phyloP scores from a whole-genome alignment of 2,888 invertebrate genomes.

The Colostygia pectinataria region DNA sequence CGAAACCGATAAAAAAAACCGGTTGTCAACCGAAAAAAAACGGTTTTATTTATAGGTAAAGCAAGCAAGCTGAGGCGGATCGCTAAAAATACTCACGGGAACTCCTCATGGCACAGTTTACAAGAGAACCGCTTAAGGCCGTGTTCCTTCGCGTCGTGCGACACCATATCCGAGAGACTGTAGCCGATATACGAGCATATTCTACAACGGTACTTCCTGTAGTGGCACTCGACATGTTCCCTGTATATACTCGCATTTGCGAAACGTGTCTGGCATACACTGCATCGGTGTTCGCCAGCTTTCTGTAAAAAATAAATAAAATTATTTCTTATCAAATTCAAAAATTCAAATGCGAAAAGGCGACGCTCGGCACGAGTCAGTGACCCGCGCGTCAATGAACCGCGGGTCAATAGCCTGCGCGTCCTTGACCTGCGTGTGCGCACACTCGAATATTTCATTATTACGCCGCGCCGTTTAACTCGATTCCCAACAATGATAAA shows the following conservation, averaged over 20 bases:
- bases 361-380: too few relatives aligned
- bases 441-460: too few relatives aligned
- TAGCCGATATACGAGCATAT: constrained; percentile 9
- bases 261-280: constrained; percentile 15
- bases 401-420: too few relatives aligned
- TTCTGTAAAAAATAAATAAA: constrained; percentile 1
- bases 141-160: constrained; percentile 15
- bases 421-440: too few relatives aligned
- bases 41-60: too few relatives aligned
- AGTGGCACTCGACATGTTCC: constrained; percentile 15
- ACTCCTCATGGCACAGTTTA: constrained; percentile 15
- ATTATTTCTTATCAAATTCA: neutral
- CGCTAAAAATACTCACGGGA: constrained; percentile 21
- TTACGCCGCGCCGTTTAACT: too few relatives aligned
- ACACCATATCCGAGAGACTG: constrained; percentile 10
- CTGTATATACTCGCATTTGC: neutral
- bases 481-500: too few relatives aligned
- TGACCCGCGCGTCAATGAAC: too few relatives aligned
- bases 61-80: too few relatives aligned
- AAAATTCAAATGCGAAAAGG: too few relatives aligned
- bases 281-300: constrained; percentile 14
- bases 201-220: constrained; percentile 14
- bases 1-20: too few relatives aligned
- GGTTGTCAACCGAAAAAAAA: too few relatives aligned
- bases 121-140: constrained; percentile 13